Base-by-base conservation (phyloP, 2,113 vertebrate genomes). In the Casuarius casuarius region DNA sequence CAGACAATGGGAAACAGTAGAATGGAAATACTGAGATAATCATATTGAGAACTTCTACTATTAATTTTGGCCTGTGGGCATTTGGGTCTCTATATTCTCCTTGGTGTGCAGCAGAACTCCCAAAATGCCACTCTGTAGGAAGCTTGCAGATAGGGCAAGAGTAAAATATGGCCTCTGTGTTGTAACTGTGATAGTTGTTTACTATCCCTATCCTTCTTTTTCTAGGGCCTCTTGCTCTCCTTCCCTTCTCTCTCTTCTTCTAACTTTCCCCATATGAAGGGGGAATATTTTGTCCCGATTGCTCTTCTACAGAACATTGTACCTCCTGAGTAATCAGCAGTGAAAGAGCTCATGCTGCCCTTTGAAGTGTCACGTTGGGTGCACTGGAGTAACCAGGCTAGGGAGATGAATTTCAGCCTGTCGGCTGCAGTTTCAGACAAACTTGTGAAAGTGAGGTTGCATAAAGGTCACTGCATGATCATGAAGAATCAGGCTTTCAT, bases 361-460 rank as follows among this genome's bases (percentile, higher is more conserved):
- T 91, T 51, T 78, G 38, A 54, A 56, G 20, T 38, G 38, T 33
- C 28, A 8, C 48, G 1, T 5, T 26, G 66, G 74, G 25, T 25
- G 35, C 42, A 42, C 17, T 16, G 6, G 49, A 23, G 19, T 9
- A 28, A 18, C 48, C 48, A 18, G 54, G 44, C 68, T 66, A 10
- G 6, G 1, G 2, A 49, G 46, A 11, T 26, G 38, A 72, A 2
- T 31, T n/a, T 35, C 2, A 0, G 9, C 19, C 31, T 28, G 40
- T 15, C 2, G 0, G 31, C 7, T 66, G 63, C 22, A 12, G 25
- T 88, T 89, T 62, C 76, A 58, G 77, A 21, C 33, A 54, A 65
- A 52, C 18, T 5, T 0, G 1, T 68, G 62, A 29, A 49, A 68
- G 28, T 7, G 46, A 38, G 63, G 21, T 21, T 42, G 66, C 18